Evolutionary conservation across 2,888 invertebrate genomes (phyloP).

Genomic region (Mythimna albipuncta): DNA sequence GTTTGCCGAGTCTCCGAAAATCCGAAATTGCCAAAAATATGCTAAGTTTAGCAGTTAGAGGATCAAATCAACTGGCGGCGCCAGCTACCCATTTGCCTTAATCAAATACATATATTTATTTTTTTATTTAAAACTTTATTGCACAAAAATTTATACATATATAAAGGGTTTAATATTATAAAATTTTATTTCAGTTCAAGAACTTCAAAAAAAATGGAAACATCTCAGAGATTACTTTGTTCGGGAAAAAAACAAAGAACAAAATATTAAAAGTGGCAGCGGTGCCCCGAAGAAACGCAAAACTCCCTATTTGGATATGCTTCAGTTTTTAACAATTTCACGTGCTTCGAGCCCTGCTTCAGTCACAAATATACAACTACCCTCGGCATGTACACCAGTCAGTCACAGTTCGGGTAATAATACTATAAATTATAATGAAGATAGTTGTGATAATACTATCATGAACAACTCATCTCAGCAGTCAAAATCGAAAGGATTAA

Average conservation of each 20-base stretch:
- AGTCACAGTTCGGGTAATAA: constrained; percentile 4
- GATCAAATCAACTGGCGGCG: too few relatives aligned
- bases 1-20: too few relatives aligned
- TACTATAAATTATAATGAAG: constrained; percentile 5
- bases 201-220: too few relatives aligned
- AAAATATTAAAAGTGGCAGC: constrained; percentile 1
- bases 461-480: constrained; percentile 5
- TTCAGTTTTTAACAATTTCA: constrained; percentile 5
- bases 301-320: constrained; percentile 5
- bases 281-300: constrained; percentile 5
- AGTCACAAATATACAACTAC: constrained; percentile 5
- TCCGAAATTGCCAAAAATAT: too few relatives aligned
- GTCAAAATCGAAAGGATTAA: constrained; percentile 5
- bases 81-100: background rate
- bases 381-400: background rate
- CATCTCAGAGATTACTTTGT: too few relatives aligned
- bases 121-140: background rate
- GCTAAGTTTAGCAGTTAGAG: too few relatives aligned
- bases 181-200: too few relatives aligned
- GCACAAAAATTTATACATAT: too few relatives aligned
- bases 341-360: constrained; percentile 5
- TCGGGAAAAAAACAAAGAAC: too few relatives aligned
- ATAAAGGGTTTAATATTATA: too few relatives aligned
- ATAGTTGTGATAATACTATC: constrained; percentile 5
- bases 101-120: constrained; percentile 1